phyloP scores from a whole-genome alignment of 2,888 invertebrate species.

The Zhuqinia jingwanae region DNA sequence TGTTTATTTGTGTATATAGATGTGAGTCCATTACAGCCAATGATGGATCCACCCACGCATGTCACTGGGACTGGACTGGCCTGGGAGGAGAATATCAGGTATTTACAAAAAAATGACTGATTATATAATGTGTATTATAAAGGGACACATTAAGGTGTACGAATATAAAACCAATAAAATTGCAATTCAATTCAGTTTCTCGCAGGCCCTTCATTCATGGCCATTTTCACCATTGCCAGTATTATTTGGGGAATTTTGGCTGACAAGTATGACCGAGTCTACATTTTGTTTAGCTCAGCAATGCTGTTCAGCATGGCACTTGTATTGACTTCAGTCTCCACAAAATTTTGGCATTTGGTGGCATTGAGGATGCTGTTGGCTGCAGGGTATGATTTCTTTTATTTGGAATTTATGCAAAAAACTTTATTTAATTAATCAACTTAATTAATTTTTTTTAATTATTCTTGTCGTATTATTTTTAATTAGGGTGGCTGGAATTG shows the following conservation, averaged over 20 bases:
- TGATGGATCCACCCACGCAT: constrained; percentile 84
- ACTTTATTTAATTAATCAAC: no score
- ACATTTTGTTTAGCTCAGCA: constrained; percentile 88
- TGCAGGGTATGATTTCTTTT: constrained; percentile 89
- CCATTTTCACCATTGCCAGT: constrained; percentile 93
- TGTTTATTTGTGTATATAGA: constrained; percentile 44
- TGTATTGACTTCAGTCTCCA: constrained; percentile 90
- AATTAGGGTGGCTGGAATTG: constrained; percentile 90
- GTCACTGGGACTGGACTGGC: constrained; percentile 96
- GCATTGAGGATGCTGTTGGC: constrained; percentile 92
- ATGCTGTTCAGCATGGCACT: constrained; percentile 91
- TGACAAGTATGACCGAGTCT: constrained; percentile 84
- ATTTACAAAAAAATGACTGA: no score
- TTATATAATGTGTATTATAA: no score
- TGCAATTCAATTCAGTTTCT: no score
- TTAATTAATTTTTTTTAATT: no score
- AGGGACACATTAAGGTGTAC: no score
- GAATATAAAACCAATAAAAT: no score
- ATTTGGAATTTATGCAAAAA: constrained; percentile 64
- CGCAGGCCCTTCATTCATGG: constrained; percentile 93
- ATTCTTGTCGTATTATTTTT: neutral
- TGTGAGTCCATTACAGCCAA: constrained; percentile 55
- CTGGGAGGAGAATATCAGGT: constrained; percentile 95
- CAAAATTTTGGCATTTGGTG: constrained; percentile 94
- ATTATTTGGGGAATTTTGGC: constrained; percentile 91